Evolutionary conservation across 1,140 invertebrate species (phyloP).

Genomic region (Rhagoletis zephyria): DNA sequence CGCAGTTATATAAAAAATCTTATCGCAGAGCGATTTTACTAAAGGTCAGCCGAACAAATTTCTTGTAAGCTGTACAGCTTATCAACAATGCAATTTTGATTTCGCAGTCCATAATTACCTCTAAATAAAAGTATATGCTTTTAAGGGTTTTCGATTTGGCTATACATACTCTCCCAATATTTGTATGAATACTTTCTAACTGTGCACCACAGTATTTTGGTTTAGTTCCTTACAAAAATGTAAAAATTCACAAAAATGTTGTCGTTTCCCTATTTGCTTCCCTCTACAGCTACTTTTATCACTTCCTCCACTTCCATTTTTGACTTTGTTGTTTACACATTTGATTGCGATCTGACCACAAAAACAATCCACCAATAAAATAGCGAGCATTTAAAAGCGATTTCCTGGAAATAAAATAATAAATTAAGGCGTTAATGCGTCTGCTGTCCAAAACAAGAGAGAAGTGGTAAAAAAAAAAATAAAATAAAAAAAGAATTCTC

Average conservation of each 20-base stretch:
- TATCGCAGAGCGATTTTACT: no score
- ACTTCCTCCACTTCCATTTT: slow-evolving; percentile 33
- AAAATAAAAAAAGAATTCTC: background rate
- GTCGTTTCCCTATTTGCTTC: background rate
- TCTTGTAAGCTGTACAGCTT: no score
- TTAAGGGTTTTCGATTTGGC: no score
- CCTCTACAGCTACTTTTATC: background rate
- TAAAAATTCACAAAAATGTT: background rate
- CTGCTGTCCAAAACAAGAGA: background rate
- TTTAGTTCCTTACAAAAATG: background rate
- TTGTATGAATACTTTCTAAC: no score
- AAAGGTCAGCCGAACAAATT: no score
- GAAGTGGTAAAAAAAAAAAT: background rate
- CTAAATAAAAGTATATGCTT: no score
- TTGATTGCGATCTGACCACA: no score
- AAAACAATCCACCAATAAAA: background rate
- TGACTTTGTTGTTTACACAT: background rate
- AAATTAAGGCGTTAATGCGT: background rate
- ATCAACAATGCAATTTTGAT: no score
- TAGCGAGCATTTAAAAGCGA: background rate
- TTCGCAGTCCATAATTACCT: no score
- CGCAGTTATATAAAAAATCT: no score
- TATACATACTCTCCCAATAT: no score
- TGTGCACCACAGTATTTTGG: no score
- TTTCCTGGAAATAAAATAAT: slow-evolving; percentile 19